Percentiles rank a stretch among this genome's conserved stretches.
Conservation (phyloP, 2,797 vertebrate genomes). For the Podarcis lilfordi region DNA sequence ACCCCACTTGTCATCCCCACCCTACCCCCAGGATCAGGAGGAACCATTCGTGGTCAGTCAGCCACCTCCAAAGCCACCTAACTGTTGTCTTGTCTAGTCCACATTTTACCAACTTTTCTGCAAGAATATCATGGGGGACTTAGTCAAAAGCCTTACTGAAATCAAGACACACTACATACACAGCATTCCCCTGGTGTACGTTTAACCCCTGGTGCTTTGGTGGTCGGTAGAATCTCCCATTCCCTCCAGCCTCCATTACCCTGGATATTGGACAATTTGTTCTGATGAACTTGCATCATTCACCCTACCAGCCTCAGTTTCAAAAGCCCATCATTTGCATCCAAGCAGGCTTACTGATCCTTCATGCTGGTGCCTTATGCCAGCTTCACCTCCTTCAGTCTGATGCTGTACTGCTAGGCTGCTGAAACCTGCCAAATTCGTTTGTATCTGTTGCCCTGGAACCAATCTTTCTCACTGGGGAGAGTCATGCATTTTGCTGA, state of each 20-base stretch:
- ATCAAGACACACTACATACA: no score
- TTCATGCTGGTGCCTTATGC: not conserved
- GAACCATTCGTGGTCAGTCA: no score
- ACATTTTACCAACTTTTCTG: no score
- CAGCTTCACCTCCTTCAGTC: not conserved
- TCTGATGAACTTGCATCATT: not conserved
- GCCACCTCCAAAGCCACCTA: no score
- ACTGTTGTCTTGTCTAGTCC: no score
- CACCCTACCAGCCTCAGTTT: not conserved
- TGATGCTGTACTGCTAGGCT: rapidly evolving
- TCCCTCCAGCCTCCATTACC: not conserved
- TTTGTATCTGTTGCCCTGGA: not conserved
- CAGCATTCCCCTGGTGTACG: no score
- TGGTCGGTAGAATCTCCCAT: no score
- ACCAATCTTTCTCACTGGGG: constrained; percentile 29
- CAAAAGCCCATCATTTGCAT: not conserved
- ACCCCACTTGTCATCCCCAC: no score
- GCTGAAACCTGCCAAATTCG: not conserved
- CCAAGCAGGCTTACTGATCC: not conserved
- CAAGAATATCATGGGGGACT: no score
- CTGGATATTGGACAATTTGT: not conserved
- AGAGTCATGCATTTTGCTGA: not conserved
- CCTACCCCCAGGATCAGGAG: no score
- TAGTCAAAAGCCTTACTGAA: no score
- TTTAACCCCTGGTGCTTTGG: not conserved